Conservation (phyloP, 1,140 invertebrate genomes). For the Drosophila auraria region DNA sequence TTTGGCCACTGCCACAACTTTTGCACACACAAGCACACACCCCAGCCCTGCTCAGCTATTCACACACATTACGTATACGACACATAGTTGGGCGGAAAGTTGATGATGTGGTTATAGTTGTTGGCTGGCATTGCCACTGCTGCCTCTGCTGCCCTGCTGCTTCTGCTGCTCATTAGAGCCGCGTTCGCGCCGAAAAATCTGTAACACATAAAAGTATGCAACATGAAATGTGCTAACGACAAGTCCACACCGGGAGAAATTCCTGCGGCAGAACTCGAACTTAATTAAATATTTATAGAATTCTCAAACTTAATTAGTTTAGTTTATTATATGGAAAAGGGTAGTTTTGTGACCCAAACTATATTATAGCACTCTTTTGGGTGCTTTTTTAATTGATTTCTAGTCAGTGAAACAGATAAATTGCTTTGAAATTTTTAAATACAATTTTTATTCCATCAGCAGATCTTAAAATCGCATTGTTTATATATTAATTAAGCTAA, state of each 20-base stretch:
- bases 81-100: slow-evolving; percentile 72
- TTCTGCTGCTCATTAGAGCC: slow-evolving; percentile 68
- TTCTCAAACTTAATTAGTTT: not conserved
- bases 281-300: not conserved
- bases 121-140: slow-evolving; percentile 19
- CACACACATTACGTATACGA: slow-evolving; percentile 69
- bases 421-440: not conserved
- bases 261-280: not conserved
- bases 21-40: not conserved
- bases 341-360: not conserved
- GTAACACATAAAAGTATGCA: slow-evolving; percentile 72
- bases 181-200: slow-evolving; percentile 65
- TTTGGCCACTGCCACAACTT: slow-evolving; percentile 33
- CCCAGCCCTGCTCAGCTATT: slow-evolving; percentile 16
- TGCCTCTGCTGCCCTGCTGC: not conserved
- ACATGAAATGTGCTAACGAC: slow-evolving; percentile 72
- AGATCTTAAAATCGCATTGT: not conserved
- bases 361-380: not conserved
- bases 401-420: not conserved
- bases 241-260: slow-evolving; percentile 28
- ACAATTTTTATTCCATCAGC: not conserved
- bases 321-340: no score
- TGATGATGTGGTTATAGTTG: slow-evolving; percentile 61
- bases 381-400: not conserved
- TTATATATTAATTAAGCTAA: no score